Evolutionary conservation across 2,888 invertebrate genomes (phyloP).

Genomic region (Empis livida): DNA sequence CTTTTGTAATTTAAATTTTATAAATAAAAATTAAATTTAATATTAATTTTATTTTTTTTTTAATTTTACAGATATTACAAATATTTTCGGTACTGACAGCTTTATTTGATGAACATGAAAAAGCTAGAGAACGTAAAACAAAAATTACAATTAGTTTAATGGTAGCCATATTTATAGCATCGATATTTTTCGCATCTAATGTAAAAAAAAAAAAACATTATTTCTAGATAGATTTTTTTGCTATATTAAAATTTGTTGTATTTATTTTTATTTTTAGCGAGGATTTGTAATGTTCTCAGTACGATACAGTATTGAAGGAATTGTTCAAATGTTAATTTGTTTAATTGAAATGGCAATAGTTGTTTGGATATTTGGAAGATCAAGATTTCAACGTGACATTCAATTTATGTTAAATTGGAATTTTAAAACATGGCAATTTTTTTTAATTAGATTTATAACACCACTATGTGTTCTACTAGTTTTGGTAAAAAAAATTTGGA

Average conservation of each 20-base stretch:
- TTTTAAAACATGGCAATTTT: constrained; percentile 37
- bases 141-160: constrained; percentile 18
- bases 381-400: constrained; percentile 49
- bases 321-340: constrained; percentile 40
- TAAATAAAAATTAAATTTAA: background rate
- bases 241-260: background rate
- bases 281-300: constrained; percentile 26
- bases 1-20: constrained; percentile 49
- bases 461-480: constrained; percentile 25
- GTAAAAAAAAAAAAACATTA: constrained; percentile 13
- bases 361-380: constrained; percentile 69
- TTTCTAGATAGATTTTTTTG: background rate
- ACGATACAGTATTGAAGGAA: constrained; percentile 21
- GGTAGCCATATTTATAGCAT: constrained; percentile 16
- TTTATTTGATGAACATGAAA: constrained; percentile 29
- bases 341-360: constrained; percentile 65
- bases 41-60: background rate
- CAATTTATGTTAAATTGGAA: constrained; percentile 59
- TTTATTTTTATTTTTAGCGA: constrained; percentile 21
- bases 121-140: constrained; percentile 19
- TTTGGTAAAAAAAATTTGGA: constrained; percentile 19
- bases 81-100: constrained; percentile 27
- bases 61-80: constrained; percentile 22
- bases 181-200: constrained; percentile 28
- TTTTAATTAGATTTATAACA: constrained; percentile 26